A percentile compares a stretch with the other conserved stretches of the same genome.
phyloP scores from a whole-genome alignment of 2,113 vertebrate species.

The Hippopotamus amphibius region DNA sequence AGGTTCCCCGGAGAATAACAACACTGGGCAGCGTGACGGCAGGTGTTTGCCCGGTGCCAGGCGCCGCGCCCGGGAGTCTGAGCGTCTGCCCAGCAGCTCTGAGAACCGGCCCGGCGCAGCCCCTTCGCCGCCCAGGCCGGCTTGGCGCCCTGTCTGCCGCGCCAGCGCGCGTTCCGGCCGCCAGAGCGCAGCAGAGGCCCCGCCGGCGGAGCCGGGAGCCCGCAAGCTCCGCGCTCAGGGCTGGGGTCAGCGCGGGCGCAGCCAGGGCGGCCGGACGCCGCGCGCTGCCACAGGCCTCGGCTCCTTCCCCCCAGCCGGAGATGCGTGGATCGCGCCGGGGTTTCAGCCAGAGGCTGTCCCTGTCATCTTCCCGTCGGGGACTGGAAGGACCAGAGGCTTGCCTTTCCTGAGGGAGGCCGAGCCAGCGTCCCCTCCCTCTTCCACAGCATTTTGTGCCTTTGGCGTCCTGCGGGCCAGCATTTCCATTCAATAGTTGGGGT shows the following conservation, averaged over 20 bases:
- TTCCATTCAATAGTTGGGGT: not conserved
- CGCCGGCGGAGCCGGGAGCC: rapidly evolving
- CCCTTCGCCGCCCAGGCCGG: rapidly evolving
- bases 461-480: not conserved
- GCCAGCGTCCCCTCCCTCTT: not conserved
- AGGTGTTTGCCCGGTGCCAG: not conserved
- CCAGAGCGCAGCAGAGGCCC: constrained; percentile 68
- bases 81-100: rapidly evolving
- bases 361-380: too few species aligned
- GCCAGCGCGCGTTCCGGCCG: not conserved
- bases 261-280: not conserved
- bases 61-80: not conserved
- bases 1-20: not conserved
- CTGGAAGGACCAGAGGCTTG: not conserved
- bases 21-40: not conserved
- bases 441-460: not conserved
- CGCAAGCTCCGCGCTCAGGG: rapidly evolving
- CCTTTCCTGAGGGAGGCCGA: too few species aligned
- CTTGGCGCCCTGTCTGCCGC: rapidly evolving
- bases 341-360: not conserved
- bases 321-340: not conserved
- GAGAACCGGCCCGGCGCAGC: not conserved
- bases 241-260: rapidly evolving
- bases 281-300: not conserved
- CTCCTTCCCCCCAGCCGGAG: not conserved